Base-by-base conservation (phyloP, 1,140 invertebrate genomes). In the Maconellicoccus hirsutus region DNA sequence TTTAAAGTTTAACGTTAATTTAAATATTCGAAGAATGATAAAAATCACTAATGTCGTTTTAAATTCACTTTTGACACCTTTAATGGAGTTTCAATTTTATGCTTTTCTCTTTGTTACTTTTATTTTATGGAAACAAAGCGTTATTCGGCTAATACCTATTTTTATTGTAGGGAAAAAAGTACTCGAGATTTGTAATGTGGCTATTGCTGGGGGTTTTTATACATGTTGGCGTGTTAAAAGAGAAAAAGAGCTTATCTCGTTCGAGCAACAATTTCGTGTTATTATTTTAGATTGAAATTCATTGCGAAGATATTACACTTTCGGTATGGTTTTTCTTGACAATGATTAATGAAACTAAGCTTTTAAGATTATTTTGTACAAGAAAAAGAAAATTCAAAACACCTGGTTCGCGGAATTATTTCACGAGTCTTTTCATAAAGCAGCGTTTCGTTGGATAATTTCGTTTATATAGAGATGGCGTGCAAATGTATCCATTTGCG, bases 311-410 rank as follows among this genome's bases (percentile, higher is more conserved):
- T 52, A 52, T 52, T 52, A 19, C n/a, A 52, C 10, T 14, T 16
- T 52, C 42, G 42, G 12, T 19, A 19, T 19, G 42, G 33, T 38
- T 38, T 52, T 52, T 19, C 42, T 52, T 52, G 42, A 52, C 42
- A 52, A 52, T 52, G 42, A 52, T 52, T 52, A 52, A 52, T 52
- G 42, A 52, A 52, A 52, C 12, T 52, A 52, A 52, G 42, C 42
- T 52, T 52, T 52, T 52, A 52, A 52, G 42, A 52, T 52, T 52
- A 52, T 52, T 52, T 52, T 52, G 42, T 52, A 52, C 29, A 33
- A 33, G 29, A 52, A 52, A 52, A 52, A 52, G n/a, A 52, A 52
- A 52, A 52, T 52, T 52, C 42, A 52, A 14, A 52, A 3, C 42
- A 52, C 42, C 42, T 52, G 42, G 42, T 52, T 52, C 42, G n/a